Percentiles rank a stretch among this genome's conserved stretches.
phyloP scores from a whole-genome alignment of 2,797 vertebrate species.

The Emys orbicularis region DNA sequence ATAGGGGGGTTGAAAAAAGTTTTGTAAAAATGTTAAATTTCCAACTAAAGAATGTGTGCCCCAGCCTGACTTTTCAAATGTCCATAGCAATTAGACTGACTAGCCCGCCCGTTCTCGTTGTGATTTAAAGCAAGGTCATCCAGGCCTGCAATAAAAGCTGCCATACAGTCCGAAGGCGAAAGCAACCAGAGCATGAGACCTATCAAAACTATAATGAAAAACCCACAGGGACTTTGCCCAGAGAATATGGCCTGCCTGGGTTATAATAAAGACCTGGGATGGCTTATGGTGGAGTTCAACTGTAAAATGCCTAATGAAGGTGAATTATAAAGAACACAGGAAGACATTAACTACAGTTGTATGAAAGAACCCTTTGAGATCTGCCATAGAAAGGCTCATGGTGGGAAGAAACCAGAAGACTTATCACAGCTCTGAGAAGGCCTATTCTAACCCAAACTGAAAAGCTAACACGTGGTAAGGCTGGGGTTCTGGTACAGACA shows the following conservation, averaged over 20 bases:
- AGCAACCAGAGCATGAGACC: constrained; percentile 28
- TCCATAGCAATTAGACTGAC: neutral
- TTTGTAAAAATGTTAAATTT: neutral
- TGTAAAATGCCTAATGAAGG: constrained; percentile 70
- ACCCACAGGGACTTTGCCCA: constrained; percentile 70
- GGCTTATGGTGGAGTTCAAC: constrained; percentile 69
- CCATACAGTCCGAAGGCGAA: constrained; percentile 31
- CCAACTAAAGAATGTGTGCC: neutral
- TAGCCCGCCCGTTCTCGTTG: neutral
- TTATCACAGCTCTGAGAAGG: constrained; percentile 21
- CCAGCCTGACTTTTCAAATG: neutral
- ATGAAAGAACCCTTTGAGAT: constrained; percentile 66
- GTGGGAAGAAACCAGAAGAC: constrained; percentile 52
- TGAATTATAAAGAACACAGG: constrained; percentile 73
- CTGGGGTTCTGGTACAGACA: constrained; percentile 1
- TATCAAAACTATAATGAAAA: constrained; percentile 13
- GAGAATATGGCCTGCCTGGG: constrained; percentile 51
- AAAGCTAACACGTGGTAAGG: neutral
- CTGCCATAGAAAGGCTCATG: constrained; percentile 58
- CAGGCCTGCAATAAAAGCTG: neutral
- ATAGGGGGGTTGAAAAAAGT: neutral
- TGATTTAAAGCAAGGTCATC: neutral
- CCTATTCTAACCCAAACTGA: constrained; percentile 21
- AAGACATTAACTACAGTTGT: constrained; percentile 75
- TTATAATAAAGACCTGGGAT: constrained; percentile 67